Percentiles rank a stretch among this genome's conserved stretches.
Conservation (phyloP, 2,113 vertebrate genomes). For the Oreochromis aureus region DNA sequence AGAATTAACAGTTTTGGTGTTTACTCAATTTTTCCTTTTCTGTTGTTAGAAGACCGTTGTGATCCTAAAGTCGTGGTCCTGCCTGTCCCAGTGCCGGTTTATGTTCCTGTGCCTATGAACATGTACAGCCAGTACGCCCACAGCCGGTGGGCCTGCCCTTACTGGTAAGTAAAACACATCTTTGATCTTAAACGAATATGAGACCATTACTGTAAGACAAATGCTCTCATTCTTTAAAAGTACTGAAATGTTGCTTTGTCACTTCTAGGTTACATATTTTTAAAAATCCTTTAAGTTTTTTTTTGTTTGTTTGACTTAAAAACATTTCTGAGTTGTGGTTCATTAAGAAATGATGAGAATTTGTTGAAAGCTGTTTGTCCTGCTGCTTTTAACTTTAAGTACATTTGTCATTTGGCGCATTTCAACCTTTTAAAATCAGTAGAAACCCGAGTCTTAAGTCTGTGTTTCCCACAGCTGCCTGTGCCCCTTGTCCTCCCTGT, state of each 20-base stretch:
- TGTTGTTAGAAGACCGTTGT: constrained; percentile 28
- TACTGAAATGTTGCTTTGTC: too few relatives aligned
- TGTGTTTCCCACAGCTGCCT: constrained; percentile 68
- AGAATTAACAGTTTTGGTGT: background rate
- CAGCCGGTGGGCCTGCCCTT: constrained; percentile 80
- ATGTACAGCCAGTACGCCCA: constrained; percentile 89
- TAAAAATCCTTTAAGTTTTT: accelerated
- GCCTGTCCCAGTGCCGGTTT: constrained; percentile 89
- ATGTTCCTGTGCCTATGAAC: constrained; percentile 86
- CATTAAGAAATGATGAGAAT: accelerated
- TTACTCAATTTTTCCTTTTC: background rate
- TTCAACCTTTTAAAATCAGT: accelerated
- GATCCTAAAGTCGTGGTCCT: constrained; percentile 74
- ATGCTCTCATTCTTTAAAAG: too few relatives aligned
- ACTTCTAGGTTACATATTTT: background rate
- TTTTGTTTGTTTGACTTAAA: too few relatives aligned
- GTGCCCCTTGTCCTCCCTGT: constrained; percentile 84
- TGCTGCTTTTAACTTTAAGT: background rate
- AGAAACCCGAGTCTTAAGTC: background rate
- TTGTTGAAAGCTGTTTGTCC: background rate
- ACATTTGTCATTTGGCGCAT: background rate
- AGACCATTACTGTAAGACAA: too few relatives aligned
- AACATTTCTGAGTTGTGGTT: too few relatives aligned
- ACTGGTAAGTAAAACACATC: constrained; percentile 72
- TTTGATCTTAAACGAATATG: accelerated